Conservation (phyloP, 2,113 vertebrate species). For the Oophaga pumilio region DNA sequence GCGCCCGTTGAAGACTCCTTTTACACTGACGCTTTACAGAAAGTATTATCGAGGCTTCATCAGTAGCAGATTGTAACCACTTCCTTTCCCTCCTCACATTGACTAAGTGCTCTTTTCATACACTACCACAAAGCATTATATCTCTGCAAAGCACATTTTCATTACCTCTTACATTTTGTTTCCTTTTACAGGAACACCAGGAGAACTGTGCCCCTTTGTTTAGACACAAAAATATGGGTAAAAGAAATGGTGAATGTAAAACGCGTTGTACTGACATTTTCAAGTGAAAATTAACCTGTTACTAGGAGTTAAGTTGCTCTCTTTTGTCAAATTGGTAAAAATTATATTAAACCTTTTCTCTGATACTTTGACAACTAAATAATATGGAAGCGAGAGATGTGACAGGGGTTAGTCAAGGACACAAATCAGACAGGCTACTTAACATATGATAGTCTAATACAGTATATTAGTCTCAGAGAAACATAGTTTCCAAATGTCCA, state of each 20-base stretch:
- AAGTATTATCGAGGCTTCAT: slow-evolving; percentile 7
- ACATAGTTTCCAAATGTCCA: too few species aligned
- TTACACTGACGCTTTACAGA: background rate
- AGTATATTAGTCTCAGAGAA: too few species aligned
- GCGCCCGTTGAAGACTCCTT: background rate
- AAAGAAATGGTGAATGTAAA: background rate
- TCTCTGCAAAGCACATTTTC: slow-evolving; percentile 5
- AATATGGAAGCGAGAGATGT: too few species aligned
- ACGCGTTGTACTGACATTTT: background rate
- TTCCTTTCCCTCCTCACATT: slow-evolving; percentile 24
- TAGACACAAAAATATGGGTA: background rate
- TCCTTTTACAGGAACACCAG: background rate
- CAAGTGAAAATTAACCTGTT: background rate
- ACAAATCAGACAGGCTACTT: too few species aligned
- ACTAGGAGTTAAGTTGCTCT: background rate
- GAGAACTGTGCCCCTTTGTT: background rate
- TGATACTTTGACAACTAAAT: too few species aligned
- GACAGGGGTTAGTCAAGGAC: too few species aligned
- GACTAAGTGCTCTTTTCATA: slow-evolving; percentile 19
- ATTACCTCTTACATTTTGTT: background rate
- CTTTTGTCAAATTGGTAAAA: too few species aligned
- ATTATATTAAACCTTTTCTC: too few species aligned
- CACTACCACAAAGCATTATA: background rate
- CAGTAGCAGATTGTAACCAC: slow-evolving; percentile 33
- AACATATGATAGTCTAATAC: too few species aligned